Conservation (phyloP, 2,113 vertebrate species). For the Varanus salvator region DNA sequence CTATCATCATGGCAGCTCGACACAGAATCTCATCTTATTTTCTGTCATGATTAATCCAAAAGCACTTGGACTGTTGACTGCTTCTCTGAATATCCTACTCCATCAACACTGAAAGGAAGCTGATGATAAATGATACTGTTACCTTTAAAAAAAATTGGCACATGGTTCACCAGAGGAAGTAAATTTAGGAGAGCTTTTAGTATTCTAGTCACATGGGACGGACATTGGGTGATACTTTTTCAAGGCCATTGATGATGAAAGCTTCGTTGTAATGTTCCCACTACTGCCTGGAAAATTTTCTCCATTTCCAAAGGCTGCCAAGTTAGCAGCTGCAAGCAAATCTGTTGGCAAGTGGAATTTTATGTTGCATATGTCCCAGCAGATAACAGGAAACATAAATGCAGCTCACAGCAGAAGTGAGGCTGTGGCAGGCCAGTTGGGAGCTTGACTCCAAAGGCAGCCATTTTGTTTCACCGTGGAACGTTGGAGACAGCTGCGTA, state of each 20-base stretch:
- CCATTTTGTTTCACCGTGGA: conserved; percentile 8
- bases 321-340: conserved; percentile 66
- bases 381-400: conserved; percentile 29
- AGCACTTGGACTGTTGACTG: background rate
- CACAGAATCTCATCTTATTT: background rate
- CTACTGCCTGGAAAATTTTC: conserved; percentile 56
- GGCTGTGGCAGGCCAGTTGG: background rate
- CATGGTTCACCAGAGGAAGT: conserved; percentile 4
- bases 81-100: conserved; percentile 62
- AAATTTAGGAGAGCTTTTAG: conserved; percentile 35
- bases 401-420: background rate
- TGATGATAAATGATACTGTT: conserved; percentile 31
- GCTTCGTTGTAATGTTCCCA: conserved; percentile 59
- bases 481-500: background rate
- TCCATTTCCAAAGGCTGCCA: conserved; percentile 52
- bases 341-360: conserved; percentile 52
- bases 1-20: conserved; percentile 3
- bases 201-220: conserved; percentile 23
- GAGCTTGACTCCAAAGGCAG: background rate
- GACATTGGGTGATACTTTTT: conserved; percentile 47
- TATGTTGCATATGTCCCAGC: conserved; percentile 29
- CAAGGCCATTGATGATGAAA: conserved; percentile 69
- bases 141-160: conserved; percentile 57
- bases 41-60: conserved; percentile 27
- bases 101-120: conserved; percentile 54